Percentiles rank a stretch among this genome's conserved stretches.
These are phyloP conservation scores for Crenichthys baileyi DNA, from an alignment of 2,797 vertebrate species.

Conservation along the genomic window DNA sequence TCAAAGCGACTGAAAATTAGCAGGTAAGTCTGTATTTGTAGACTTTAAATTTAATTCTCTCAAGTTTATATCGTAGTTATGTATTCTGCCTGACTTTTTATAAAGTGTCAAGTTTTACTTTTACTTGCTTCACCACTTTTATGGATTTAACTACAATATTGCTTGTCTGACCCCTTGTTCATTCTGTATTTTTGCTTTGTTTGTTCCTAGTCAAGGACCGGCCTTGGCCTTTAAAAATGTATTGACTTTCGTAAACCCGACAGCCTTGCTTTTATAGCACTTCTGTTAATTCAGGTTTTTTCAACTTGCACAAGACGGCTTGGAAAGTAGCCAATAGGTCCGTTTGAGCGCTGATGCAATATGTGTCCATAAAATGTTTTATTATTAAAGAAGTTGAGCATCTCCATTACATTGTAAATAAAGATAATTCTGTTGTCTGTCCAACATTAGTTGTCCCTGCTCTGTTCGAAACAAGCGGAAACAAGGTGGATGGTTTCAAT, in stretches of 20 bases:
- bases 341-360: neutral
- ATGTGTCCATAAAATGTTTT: slow-evolving; percentile 21
- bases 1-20: slow-evolving; percentile 67
- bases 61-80: neutral
- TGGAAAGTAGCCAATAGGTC: slow-evolving; percentile 23
- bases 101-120: neutral
- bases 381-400: neutral
- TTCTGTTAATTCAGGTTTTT: neutral
- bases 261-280: slow-evolving; percentile 8
- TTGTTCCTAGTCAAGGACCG: slow-evolving; percentile 25
- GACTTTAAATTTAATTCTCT: neutral
- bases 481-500: neutral
- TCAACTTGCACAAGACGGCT: neutral
- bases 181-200: neutral
- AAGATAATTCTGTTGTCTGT: slow-evolving; percentile 28
- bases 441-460: neutral
- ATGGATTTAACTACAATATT: neutral
- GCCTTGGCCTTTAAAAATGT: neutral
- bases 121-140: neutral
- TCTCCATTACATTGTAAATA: slow-evolving; percentile 39
- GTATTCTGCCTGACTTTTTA: neutral
- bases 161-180: neutral
- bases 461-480: neutral
- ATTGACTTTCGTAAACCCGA: neutral
- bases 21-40: slow-evolving; percentile 66